Conservation (phyloP, 2,797 vertebrate genomes). For the Serranus cabrilla region DNA sequence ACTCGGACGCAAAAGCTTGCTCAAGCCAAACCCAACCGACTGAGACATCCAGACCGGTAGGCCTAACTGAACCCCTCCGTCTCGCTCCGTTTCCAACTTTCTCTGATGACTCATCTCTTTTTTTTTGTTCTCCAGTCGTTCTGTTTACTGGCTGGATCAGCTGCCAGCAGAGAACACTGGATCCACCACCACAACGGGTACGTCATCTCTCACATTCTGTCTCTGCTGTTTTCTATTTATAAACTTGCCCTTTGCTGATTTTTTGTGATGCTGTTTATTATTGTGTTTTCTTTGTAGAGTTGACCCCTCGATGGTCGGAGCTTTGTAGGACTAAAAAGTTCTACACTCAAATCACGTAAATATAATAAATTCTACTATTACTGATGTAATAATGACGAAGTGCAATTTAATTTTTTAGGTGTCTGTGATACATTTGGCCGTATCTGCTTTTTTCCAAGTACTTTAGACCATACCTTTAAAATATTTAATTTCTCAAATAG, state of each 20-base stretch:
- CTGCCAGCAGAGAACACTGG: slow-evolving; percentile 56
- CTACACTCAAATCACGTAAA: slow-evolving; percentile 69
- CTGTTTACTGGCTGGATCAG: slow-evolving; percentile 84
- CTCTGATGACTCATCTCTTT: slow-evolving; percentile 14
- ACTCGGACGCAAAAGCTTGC: slow-evolving; percentile 70
- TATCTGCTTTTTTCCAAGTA: too few species aligned
- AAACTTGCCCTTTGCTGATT: background rate
- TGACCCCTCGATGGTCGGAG: slow-evolving; percentile 75
- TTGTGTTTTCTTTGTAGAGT: slow-evolving; percentile 60
- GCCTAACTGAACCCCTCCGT: background rate
- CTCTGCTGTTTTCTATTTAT: background rate
- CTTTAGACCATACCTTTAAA: too few species aligned
- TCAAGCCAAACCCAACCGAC: slow-evolving; percentile 73
- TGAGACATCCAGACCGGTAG: slow-evolving; percentile 81
- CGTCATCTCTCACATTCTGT: background rate
- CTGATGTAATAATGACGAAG: background rate
- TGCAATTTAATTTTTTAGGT: too few species aligned
- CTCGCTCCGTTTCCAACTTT: background rate
- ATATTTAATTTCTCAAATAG: too few species aligned
- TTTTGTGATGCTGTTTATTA: background rate
- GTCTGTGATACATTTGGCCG: too few species aligned
- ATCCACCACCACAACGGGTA: slow-evolving; percentile 66
- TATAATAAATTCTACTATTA: slow-evolving; percentile 17
- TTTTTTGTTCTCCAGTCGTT: slow-evolving; percentile 69
- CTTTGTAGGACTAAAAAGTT: slow-evolving; percentile 67